Conservation (phyloP, 2,888 invertebrate species). For the Chrysolina americana region DNA sequence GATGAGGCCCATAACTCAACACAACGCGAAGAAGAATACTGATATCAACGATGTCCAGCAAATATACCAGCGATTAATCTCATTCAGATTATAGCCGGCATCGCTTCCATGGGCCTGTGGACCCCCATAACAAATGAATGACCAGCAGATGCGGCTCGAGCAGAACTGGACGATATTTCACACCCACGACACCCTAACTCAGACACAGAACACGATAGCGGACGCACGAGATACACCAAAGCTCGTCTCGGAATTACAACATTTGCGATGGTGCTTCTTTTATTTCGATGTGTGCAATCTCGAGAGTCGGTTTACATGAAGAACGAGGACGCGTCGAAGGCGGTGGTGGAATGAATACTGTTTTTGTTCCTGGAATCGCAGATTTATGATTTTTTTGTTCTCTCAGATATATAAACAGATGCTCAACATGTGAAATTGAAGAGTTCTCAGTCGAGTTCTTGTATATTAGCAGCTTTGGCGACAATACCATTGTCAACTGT, state of each 20-base stretch:
- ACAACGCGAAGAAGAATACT: neutral
- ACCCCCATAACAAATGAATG: slow-evolving; percentile 49
- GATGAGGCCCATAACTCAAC: neutral
- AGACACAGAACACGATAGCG: slow-evolving; percentile 60
- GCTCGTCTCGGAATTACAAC: slow-evolving; percentile 53
- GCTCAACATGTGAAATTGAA: too few species aligned
- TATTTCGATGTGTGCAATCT: slow-evolving; percentile 16
- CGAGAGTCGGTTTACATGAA: slow-evolving; percentile 16
- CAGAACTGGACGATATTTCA: slow-evolving; percentile 55
- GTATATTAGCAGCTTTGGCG: too few species aligned
- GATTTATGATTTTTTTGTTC: neutral
- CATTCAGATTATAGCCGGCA: neutral
- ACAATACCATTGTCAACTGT: too few species aligned
- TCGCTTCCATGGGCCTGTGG: slow-evolving; percentile 1
- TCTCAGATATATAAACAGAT: too few species aligned
- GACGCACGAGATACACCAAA: slow-evolving; percentile 60
- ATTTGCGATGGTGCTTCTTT: slow-evolving; percentile 28
- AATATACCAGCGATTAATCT: neutral
- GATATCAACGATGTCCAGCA: neutral
- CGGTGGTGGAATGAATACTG: neutral
- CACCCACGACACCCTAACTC: slow-evolving; percentile 57
- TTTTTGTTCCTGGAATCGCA: neutral
- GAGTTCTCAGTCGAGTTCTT: too few species aligned
- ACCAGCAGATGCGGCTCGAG: slow-evolving; percentile 49
- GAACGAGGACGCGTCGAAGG: neutral